Conservation (phyloP, 2,113 vertebrate species). For the Phyllopteryx taeniolatus region DNA sequence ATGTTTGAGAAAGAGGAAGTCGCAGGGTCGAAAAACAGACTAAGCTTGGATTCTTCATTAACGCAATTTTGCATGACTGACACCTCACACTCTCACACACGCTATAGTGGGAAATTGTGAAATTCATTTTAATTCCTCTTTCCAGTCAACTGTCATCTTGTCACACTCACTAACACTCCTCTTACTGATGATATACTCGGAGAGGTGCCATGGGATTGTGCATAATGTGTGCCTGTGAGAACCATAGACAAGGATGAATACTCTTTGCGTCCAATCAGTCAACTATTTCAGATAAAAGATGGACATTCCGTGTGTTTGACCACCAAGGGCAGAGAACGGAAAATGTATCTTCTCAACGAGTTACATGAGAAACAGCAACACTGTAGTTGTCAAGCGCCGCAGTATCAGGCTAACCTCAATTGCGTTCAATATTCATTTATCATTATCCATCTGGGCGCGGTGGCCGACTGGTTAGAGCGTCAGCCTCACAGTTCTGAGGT, state of each 20-base stretch:
- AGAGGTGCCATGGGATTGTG: slow-evolving; percentile 19
- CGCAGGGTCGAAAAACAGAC: neutral
- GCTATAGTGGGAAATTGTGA: slow-evolving; percentile 39
- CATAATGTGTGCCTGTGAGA: slow-evolving; percentile 30
- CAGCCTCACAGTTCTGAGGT: too few species aligned
- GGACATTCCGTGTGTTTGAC: slow-evolving; percentile 2
- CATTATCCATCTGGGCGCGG: too few species aligned
- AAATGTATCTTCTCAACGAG: neutral
- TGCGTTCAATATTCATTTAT: neutral
- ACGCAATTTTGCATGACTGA: neutral
- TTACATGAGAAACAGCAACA: neutral
- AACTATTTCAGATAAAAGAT: slow-evolving; percentile 16
- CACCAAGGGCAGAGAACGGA: neutral
- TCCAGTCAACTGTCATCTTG: slow-evolving; percentile 59
- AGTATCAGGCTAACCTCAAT: neutral
- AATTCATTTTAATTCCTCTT: slow-evolving; percentile 54
- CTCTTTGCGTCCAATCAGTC: slow-evolving; percentile 7
- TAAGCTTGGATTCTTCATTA: neutral
- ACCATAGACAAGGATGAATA: slow-evolving; percentile 50
- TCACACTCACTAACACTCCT: slow-evolving; percentile 52
- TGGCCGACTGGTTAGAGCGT: too few species aligned
- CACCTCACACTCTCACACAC: neutral
- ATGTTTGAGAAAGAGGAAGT: neutral
- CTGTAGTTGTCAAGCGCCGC: too few species aligned
- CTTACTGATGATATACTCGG: slow-evolving; percentile 47